These are phyloP conservation scores for Willisornis vidua DNA, from an alignment of 2,113 vertebrate species.

Conservation along the genomic window DNA sequence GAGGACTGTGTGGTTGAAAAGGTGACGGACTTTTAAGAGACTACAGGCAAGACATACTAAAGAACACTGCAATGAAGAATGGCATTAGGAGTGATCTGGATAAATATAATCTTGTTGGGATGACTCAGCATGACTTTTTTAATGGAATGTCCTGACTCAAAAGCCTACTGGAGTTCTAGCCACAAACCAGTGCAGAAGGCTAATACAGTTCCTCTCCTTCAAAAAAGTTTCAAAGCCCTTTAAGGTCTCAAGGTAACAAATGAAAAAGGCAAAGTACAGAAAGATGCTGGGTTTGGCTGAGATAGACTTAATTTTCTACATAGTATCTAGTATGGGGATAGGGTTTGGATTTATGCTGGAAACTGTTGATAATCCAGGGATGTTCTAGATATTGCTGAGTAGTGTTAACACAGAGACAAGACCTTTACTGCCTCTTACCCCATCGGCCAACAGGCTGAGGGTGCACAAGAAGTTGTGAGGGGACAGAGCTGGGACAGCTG, in stretches of 20 bases:
- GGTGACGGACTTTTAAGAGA: background rate
- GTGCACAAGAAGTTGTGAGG: background rate
- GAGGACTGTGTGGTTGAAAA: background rate
- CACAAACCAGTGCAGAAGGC: background rate
- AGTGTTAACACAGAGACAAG: background rate
- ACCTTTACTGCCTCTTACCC: background rate
- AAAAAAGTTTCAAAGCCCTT: background rate
- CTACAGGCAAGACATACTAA: background rate
- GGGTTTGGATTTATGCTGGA: background rate
- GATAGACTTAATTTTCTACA: background rate
- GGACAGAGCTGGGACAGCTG: background rate
- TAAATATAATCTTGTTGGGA: background rate
- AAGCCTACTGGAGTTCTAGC: background rate
- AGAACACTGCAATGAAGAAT: background rate
- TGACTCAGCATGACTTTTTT: background rate
- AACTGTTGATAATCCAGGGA: background rate
- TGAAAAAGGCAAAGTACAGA: background rate
- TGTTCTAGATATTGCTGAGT: background rate
- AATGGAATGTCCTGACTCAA: background rate
- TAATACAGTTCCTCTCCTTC: background rate
- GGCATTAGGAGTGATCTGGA: background rate
- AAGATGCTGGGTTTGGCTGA: background rate
- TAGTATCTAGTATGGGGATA: background rate
- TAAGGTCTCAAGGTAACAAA: background rate
- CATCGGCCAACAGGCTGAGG: accelerated